phyloP scores from a whole-genome alignment of 2,888 invertebrate species.

The Lapara coniferarum region DNA sequence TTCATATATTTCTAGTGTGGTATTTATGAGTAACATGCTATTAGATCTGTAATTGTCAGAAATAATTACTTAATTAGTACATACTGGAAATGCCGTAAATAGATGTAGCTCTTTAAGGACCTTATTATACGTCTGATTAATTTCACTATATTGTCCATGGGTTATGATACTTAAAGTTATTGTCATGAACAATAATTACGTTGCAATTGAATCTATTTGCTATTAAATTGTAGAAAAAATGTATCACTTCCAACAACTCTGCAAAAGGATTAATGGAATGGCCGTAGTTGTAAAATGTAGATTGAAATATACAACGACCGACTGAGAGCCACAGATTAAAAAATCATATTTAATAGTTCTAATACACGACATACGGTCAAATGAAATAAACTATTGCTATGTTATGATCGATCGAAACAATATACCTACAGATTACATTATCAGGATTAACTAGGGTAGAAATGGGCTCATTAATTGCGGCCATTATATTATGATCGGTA shows the following conservation, averaged over 20 bases:
- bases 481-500: no score
- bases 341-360: no score
- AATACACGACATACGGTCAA: no score
- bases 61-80: slow-evolving; percentile 24
- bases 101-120: background rate
- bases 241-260: background rate
- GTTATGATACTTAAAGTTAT: slow-evolving; percentile 6
- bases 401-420: no score
- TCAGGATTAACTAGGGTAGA: no score
- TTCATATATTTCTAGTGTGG: background rate
- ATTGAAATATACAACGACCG: no score
- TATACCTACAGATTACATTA: no score
- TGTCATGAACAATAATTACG: slow-evolving; percentile 3
- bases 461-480: no score
- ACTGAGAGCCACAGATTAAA: no score
- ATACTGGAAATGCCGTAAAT: slow-evolving; percentile 13
- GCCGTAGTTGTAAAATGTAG: no score
- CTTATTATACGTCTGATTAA: background rate
- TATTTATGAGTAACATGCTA: background rate
- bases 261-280: background rate
- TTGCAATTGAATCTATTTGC: slow-evolving; percentile 1
- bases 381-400: no score
- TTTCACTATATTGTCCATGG: background rate
- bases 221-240: background rate
- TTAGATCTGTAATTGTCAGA: slow-evolving; percentile 3